Conservation (phyloP, 2,888 invertebrate genomes). For the Tetanocera ferruginea region DNA sequence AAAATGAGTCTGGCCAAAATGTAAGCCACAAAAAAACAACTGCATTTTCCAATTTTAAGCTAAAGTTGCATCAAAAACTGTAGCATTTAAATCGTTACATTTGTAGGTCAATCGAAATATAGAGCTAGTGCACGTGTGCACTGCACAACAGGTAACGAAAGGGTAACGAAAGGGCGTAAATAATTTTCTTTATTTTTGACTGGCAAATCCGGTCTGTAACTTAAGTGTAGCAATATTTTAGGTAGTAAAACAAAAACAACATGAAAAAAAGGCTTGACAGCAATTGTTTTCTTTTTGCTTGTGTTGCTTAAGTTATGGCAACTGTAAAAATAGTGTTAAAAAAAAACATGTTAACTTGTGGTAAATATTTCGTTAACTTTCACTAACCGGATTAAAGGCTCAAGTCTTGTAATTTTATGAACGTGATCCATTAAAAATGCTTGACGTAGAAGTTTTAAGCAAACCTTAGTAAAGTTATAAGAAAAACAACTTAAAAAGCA, state of each 20-base stretch:
- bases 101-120: slow-evolving; percentile 12
- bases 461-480: no score
- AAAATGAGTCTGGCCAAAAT: not conserved
- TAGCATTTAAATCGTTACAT: slow-evolving; percentile 8
- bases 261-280: not conserved
- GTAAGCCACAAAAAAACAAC: not conserved
- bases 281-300: not conserved
- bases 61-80: slow-evolving; percentile 8
- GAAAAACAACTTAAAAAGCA: no score
- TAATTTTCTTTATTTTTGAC: not conserved
- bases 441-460: not conserved
- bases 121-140: not conserved
- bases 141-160: not conserved
- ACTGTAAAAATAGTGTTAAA: not conserved
- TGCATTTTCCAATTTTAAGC: not conserved
- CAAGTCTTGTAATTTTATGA: not conserved
- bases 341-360: not conserved
- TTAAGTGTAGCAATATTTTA: slow-evolving; percentile 18
- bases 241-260: not conserved
- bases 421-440: slow-evolving; percentile 3
- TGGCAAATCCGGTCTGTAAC: slow-evolving; percentile 16
- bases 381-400: not conserved
- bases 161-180: not conserved
- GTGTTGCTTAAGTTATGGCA: not conserved
- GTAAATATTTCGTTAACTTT: slow-evolving; percentile 15